A percentile compares a stretch with the other conserved stretches of the same genome.
phyloP scores from a whole-genome alignment of 2,797 vertebrate genomes.

The Fistularia commersonii region DNA sequence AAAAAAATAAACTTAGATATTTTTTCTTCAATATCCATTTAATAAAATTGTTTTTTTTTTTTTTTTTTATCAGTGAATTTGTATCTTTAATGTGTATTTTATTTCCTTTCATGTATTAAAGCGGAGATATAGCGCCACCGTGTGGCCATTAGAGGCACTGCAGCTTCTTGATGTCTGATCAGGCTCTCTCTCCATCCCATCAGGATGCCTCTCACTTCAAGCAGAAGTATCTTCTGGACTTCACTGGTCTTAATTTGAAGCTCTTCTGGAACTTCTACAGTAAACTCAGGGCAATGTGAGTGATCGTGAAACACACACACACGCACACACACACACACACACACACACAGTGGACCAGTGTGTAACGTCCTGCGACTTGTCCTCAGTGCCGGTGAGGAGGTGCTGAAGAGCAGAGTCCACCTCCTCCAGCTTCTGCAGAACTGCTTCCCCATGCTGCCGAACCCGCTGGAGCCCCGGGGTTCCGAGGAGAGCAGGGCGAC shows the following conservation, averaged over 20 bases:
- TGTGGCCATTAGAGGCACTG: too few species aligned
- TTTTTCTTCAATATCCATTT: too few species aligned
- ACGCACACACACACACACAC: neutral
- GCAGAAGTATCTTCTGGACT: slow-evolving; percentile 90
- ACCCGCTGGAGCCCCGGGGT: slow-evolving; percentile 58
- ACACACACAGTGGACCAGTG: neutral
- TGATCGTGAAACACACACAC: slow-evolving; percentile 14
- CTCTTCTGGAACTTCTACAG: slow-evolving; percentile 95
- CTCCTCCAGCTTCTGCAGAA: slow-evolving; percentile 92
- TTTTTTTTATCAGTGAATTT: too few species aligned
- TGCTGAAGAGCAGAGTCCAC: slow-evolving; percentile 83
- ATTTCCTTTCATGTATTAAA: too few species aligned
- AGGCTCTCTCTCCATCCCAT: slow-evolving; percentile 32
- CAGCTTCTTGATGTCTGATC: neutral
- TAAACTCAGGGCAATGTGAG: slow-evolving; percentile 92
- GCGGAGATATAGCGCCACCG: too few species aligned
- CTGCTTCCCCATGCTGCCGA: slow-evolving; percentile 85
- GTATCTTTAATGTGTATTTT: too few species aligned
- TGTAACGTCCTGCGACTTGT: slow-evolving; percentile 24
- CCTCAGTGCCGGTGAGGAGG: slow-evolving; percentile 81
- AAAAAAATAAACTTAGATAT: too few species aligned
- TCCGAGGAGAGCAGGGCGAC: slow-evolving; percentile 39
- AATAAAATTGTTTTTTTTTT: too few species aligned
- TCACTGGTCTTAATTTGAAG: slow-evolving; percentile 82
- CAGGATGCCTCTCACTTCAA: slow-evolving; percentile 87